These are phyloP conservation scores for Boulengeromyrus knoepffleri DNA, from an alignment of 2,113 vertebrate genomes.

Conservation along the genomic window DNA sequence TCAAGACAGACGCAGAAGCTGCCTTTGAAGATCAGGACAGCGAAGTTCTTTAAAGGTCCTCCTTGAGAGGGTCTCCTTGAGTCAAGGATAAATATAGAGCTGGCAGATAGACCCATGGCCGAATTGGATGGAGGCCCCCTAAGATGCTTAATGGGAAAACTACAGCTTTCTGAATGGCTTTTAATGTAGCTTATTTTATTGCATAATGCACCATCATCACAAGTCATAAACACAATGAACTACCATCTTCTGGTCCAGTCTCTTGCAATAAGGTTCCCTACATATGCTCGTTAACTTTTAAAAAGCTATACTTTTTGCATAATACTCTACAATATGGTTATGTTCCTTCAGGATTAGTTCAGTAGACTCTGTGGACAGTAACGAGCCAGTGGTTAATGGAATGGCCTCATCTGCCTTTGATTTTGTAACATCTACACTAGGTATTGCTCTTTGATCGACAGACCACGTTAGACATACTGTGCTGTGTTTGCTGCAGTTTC, in stretches of 20 bases:
- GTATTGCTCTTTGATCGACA: background rate
- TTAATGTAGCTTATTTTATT: background rate
- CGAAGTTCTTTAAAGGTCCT: conserved; percentile 8
- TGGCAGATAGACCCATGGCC: background rate
- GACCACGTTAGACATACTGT: background rate
- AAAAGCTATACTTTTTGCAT: background rate
- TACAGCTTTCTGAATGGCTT: background rate
- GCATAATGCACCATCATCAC: background rate
- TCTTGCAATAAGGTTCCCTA: background rate
- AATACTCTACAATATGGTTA: background rate
- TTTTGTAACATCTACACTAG: background rate
- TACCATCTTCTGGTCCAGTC: background rate
- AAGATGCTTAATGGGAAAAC: background rate
- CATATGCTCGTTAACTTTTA: background rate
- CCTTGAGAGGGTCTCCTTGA: conserved; percentile 8
- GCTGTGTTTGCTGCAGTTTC: background rate
- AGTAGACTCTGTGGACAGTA: background rate
- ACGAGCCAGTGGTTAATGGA: background rate
- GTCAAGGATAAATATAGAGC: background rate
- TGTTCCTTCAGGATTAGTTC: background rate
- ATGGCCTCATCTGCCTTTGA: background rate
- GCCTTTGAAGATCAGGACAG: conserved; percentile 15
- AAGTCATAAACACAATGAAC: background rate
- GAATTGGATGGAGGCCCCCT: background rate
- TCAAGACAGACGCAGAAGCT: conserved; percentile 53